A percentile compares a stretch with the other conserved stretches of the same genome.
These are phyloP conservation scores for Chiridota heheva DNA, from an alignment of 35 echinoderm and acorn worm species.

Conservation along the genomic window DNA sequence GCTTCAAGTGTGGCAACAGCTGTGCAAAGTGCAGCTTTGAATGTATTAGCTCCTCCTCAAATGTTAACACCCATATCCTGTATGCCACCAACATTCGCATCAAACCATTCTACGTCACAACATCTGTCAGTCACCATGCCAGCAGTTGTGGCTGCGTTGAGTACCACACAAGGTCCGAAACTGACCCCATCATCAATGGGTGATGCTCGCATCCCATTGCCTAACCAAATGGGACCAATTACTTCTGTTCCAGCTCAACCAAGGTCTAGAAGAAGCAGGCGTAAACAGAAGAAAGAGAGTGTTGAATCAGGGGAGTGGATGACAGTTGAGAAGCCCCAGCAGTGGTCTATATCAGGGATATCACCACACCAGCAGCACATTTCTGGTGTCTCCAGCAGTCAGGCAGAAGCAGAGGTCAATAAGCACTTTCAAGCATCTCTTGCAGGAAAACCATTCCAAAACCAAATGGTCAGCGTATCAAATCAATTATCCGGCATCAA, in stretches of 20 bases:
- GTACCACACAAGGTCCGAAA: conserved; percentile 8
- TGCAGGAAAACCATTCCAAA: conserved; percentile 12
- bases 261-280: not conserved
- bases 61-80: not conserved
- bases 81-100: not conserved
- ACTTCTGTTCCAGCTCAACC: too few species aligned
- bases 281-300: conserved; percentile 30
- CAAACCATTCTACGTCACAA: conserved; percentile 1
- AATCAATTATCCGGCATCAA: conserved; percentile 14
- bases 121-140: conserved; percentile 70
- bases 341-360: conserved; percentile 12
- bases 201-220: conserved; percentile 14
- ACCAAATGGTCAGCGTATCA: not conserved
- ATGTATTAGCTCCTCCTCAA: not conserved
- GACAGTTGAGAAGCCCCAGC: conserved; percentile 41
- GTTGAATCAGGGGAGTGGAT: conserved; percentile 39
- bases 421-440: conserved; percentile 67
- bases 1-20: conserved; percentile 21
- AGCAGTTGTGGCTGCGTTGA: conserved; percentile 76
- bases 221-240: not conserved
- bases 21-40: conserved; percentile 20
- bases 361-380: conserved; percentile 51
- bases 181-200: conserved; percentile 23
- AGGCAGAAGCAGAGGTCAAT: conserved; percentile 49
- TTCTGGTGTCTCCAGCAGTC: conserved; percentile 18